Evolutionary conservation across 1,140 invertebrate genomes (phyloP).

Genomic region (Trypoxylus dichotomus): DNA sequence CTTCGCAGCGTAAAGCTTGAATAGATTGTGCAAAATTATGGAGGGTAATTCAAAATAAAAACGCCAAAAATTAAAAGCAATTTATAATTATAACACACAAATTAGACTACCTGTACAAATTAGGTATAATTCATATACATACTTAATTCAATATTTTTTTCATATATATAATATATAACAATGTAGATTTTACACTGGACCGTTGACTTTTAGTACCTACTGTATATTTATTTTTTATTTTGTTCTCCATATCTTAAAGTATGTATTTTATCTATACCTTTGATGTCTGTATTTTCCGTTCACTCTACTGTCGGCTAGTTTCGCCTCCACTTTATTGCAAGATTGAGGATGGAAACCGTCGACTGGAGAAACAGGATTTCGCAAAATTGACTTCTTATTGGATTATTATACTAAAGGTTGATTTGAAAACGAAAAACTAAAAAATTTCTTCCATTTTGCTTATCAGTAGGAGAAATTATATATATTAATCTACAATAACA

Average conservation of each 20-base stretch:
- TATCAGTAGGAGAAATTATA: not conserved
- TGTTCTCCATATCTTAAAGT: not conserved
- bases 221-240: not conserved
- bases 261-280: no score
- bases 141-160: conserved; percentile 35
- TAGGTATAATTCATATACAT: conserved; percentile 50
- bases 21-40: no score
- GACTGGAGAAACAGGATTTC: conserved; percentile 31
- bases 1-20: no score
- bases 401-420: not conserved
- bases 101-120: conserved; percentile 55
- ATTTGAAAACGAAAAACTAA: not conserved
- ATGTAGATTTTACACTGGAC: conserved; percentile 54
- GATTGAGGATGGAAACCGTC: not conserved
- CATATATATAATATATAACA: conserved; percentile 49
- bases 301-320: no score
- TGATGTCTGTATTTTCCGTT: not conserved
- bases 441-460: not conserved
- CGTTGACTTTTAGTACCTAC: conserved; percentile 46
- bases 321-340: conserved; percentile 35
- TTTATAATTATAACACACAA: conserved; percentile 53
- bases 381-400: conserved; percentile 17
- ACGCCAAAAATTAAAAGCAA: conserved; percentile 48
- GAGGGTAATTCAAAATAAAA: conserved; percentile 9
- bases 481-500: not conserved